Evolutionary conservation across 2,888 invertebrate genomes (phyloP), one percentile per base, ranked within the genome.

Genomic region (Tupiocoris notatus): DNA sequence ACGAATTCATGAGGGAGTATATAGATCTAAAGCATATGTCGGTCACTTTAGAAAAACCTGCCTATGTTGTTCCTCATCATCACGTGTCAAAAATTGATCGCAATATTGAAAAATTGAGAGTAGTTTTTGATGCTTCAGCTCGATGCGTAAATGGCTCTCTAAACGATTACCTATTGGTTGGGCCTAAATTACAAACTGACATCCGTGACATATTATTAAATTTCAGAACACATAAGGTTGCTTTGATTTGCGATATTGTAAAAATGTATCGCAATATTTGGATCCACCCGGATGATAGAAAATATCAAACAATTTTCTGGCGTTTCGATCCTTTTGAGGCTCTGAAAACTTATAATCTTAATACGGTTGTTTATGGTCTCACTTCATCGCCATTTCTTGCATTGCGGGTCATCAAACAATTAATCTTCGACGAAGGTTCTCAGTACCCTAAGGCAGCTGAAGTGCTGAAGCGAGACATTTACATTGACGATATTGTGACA

Each of bases 241-340:
- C 18, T 54, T 2, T 75, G 22, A 56, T 61, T 0, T 18, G 57
- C 1, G 70, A 70, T 59, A 59, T 58, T 58, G 59, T 58, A 18
- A 70, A 70, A 23, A 70, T 70, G 70, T 70, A 59, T 58, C 57
- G 70, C 16, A 21, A 59, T 20, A 70, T 70, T 9, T 23, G 12
- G 61, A 23, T 70, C 22, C 58, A 70, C 22, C 57, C 70, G 1
- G 20, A 25, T 6, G 56, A 66, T 1, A n/a, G 21, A 20, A 57
- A 64, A 20, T 57, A 9, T 2, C 75, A 75, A 22, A 21, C 17
- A 7, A 75, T 75, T 0, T 39, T 56, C 21, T 75, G 75, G 75
- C 39, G 75, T 1, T 54, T 6, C 1, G 2, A 18, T 1, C 65
- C 65, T 1, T 6, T 2, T 1, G 75, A 75, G 0, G 18, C 24